phyloP scores from a whole-genome alignment of 2,888 invertebrate species.

The Drosophila neotestacea region DNA sequence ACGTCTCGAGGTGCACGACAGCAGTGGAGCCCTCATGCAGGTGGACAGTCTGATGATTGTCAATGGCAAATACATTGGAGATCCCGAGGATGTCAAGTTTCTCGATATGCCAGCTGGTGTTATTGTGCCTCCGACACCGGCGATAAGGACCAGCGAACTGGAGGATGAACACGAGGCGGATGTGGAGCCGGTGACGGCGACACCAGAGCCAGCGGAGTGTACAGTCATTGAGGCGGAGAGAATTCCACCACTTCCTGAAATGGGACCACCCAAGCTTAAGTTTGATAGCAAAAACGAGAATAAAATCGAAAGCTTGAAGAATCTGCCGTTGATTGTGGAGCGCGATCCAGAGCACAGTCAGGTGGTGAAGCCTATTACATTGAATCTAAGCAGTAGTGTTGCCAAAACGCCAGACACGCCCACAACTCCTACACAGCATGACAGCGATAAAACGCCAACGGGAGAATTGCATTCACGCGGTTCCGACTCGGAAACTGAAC shows the following conservation, averaged over 20 bases:
- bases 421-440: constrained; percentile 67
- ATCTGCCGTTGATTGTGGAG: constrained; percentile 84
- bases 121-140: constrained; percentile 70
- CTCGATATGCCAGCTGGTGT: constrained; percentile 85
- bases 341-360: constrained; percentile 70
- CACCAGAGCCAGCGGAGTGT: constrained; percentile 80
- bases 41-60: constrained; percentile 88
- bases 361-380: constrained; percentile 79
- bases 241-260: constrained; percentile 72
- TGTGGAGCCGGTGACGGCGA: constrained; percentile 80
- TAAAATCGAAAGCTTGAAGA: constrained; percentile 84
- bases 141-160: constrained; percentile 64
- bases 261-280: constrained; percentile 78
- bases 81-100: constrained; percentile 84
- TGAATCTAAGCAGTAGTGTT: constrained; percentile 70
- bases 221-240: constrained; percentile 76
- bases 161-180: constrained; percentile 72
- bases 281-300: constrained; percentile 85
- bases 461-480: constrained; percentile 82
- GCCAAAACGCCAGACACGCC: constrained; percentile 66
- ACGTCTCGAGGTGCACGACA: constrained; percentile 90
- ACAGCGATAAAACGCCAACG: constrained; percentile 85
- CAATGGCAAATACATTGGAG: constrained; percentile 85
- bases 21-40: constrained; percentile 89
- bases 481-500: constrained; percentile 90